A percentile compares a stretch with the other conserved stretches of the same genome.
Evolutionary conservation across 2,797 vertebrate species (phyloP).

Genomic region (Enteromius thamalakanensis): DNA sequence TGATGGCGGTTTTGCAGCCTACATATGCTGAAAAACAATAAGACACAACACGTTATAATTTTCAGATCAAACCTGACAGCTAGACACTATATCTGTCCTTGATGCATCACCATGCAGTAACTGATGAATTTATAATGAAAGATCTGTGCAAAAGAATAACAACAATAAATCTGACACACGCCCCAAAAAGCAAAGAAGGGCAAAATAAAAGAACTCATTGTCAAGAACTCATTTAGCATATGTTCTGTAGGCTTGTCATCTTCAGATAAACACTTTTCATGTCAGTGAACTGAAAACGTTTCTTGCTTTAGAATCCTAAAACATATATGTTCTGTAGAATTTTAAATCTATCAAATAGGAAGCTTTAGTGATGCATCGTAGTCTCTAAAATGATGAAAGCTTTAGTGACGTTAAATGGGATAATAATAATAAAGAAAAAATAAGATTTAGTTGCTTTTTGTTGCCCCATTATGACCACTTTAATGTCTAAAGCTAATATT

Average conservation of each 20-base stretch:
- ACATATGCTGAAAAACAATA: conserved; percentile 48
- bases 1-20: conserved; percentile 81
- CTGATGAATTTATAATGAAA: not conserved
- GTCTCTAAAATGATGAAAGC: not conserved
- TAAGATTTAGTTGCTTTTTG: not conserved
- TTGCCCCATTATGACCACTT: not conserved
- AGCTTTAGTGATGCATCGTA: not conserved
- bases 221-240: not conserved
- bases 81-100: not conserved
- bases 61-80: conserved; percentile 11
- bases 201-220: conserved; percentile 2
- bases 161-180: not conserved
- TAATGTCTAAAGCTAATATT: not conserved
- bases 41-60: not conserved
- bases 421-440: not conserved
- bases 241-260: not conserved
- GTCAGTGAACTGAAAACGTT: not conserved
- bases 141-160: not conserved
- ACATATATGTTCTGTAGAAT: not conserved
- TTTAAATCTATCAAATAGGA: not conserved
- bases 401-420: not conserved
- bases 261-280: not conserved
- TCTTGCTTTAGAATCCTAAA: not conserved
- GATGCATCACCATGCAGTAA: not conserved
- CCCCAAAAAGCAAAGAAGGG: not conserved